Conservation (phyloP, 2,797 vertebrate species). For the Paedocypris micromegethes region DNA sequence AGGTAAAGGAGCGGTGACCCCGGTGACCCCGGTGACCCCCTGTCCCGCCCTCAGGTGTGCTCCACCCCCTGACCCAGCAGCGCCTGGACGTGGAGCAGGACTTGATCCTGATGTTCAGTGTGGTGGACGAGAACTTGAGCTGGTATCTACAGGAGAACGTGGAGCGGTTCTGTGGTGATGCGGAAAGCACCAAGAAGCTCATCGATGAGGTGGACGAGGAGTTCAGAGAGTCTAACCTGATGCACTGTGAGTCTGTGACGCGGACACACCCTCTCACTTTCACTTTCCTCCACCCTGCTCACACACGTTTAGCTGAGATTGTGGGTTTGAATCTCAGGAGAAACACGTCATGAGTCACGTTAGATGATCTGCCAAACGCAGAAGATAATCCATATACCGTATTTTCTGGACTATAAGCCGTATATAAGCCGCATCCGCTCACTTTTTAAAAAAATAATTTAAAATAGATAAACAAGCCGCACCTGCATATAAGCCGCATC, state of each 20-base stretch:
- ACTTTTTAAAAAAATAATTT: no score
- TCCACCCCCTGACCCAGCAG: not conserved
- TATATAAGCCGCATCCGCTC: no score
- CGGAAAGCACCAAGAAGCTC: rapidly evolving
- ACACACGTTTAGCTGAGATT: no score
- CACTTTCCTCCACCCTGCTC: not conserved
- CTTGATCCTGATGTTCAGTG: conserved; percentile 74
- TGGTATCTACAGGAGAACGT: conserved; percentile 74
- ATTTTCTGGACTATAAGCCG: no score
- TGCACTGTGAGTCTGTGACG: conserved; percentile 38
- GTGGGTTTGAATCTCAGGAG: no score
- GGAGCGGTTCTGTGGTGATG: not conserved
- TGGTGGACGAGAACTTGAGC: conserved; percentile 75
- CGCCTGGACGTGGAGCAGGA: conserved; percentile 57
- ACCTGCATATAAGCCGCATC: no score
- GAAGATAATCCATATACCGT: no score
- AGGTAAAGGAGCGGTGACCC: conserved; percentile 50
- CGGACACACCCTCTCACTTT: no score
- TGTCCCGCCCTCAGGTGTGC: conserved; percentile 14
- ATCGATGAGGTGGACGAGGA: rapidly evolving
- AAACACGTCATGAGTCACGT: no score
- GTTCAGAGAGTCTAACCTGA: conserved; percentile 24
- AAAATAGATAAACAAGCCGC: no score
- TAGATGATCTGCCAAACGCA: no score
- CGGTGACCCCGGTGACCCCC: not conserved